Percentiles rank a stretch among this genome's conserved stretches.
These are phyloP conservation scores for Diarsia brunnea DNA, from an alignment of 2,888 invertebrate genomes.

Conservation along the genomic window DNA sequence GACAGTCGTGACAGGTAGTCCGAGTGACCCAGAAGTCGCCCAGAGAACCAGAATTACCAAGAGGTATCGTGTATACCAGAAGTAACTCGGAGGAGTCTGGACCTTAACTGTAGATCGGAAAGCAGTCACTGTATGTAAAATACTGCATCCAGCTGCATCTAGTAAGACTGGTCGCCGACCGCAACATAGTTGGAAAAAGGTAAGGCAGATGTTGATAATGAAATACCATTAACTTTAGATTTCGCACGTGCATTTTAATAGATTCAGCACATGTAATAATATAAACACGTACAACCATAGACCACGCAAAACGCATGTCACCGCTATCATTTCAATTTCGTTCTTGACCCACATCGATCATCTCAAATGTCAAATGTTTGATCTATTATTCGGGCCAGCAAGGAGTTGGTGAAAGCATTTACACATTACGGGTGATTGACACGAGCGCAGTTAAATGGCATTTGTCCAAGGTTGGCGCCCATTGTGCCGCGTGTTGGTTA, in stretches of 20 bases:
- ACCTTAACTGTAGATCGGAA: too few species aligned
- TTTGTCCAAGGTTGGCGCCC: constrained; percentile 81
- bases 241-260: background rate
- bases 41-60: too few species aligned
- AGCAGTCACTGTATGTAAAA: too few species aligned
- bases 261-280: background rate
- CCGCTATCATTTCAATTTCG: constrained; percentile 59
- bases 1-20: too few species aligned
- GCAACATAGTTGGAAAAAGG: too few species aligned
- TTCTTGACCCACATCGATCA: constrained; percentile 85
- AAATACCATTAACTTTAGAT: background rate
- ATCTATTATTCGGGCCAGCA: constrained; percentile 71
- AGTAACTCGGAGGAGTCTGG: too few species aligned
- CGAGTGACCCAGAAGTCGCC: too few species aligned
- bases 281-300: constrained; percentile 9
- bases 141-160: too few species aligned
- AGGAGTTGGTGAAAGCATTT: constrained; percentile 79
- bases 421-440: constrained; percentile 81
- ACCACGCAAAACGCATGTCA: constrained; percentile 47
- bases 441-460: constrained; percentile 80
- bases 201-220: background rate
- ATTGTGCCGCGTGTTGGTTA: constrained; percentile 73
- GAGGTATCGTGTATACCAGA: too few species aligned
- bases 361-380: constrained; percentile 82
- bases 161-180: too few species aligned